phyloP scores from a whole-genome alignment of 2,113 vertebrate genomes.

The Phaetusa simplex region DNA sequence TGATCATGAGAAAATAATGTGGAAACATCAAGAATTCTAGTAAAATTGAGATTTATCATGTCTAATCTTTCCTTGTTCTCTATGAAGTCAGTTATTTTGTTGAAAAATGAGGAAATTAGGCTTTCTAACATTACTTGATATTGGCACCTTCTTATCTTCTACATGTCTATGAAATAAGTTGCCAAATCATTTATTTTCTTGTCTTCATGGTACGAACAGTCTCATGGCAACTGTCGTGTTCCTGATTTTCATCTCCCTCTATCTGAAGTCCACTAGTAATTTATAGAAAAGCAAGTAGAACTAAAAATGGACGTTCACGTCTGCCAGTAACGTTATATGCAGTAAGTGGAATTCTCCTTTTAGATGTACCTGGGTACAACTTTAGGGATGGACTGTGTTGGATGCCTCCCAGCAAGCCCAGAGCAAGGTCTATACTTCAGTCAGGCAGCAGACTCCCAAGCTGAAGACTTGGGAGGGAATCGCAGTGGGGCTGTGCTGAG shows the following conservation, averaged over 20 bases:
- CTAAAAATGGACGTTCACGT: background rate
- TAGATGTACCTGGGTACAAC: background rate
- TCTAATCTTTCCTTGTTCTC: background rate
- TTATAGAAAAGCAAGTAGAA: background rate
- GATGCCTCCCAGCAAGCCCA: background rate
- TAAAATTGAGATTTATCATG: background rate
- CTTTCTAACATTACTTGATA: background rate
- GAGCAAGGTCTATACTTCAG: background rate
- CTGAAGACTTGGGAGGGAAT: background rate
- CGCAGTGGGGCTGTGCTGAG: background rate
- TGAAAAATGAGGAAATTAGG: background rate
- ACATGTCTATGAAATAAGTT: background rate
- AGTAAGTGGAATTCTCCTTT: background rate
- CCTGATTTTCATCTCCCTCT: background rate
- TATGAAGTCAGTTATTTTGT: background rate
- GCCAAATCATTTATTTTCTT: background rate
- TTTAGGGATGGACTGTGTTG: background rate
- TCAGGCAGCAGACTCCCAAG: background rate
- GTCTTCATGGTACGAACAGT: background rate
- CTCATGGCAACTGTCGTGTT: background rate
- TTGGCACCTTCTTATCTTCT: background rate
- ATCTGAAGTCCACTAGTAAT: background rate
- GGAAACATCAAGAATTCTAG: background rate
- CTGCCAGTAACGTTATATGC: background rate
- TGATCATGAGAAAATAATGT: background rate